A percentile compares a stretch with the other conserved stretches of the same genome.
phyloP scores from a whole-genome alignment of 1,140 invertebrate species.

The Aphidius gifuensis region DNA sequence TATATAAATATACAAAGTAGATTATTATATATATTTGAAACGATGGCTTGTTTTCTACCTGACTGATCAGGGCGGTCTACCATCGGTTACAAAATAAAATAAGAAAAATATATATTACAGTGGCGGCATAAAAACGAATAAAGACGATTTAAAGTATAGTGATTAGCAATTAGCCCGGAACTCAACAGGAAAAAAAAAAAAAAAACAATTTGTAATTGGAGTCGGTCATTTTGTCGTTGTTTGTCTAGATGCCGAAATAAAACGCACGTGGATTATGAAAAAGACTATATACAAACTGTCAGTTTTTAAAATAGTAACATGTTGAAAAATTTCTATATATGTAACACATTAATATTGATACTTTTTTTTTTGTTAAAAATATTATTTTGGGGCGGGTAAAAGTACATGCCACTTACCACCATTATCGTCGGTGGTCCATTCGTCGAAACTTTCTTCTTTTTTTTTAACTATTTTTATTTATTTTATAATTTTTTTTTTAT shows the following conservation, averaged over 20 bases:
- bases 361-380: too few species aligned
- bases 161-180: constrained; percentile 42
- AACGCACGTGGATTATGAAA: neutral
- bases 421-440: constrained; percentile 18
- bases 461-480: neutral
- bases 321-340: too few species aligned
- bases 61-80: constrained; percentile 19
- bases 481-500: constrained; percentile 1
- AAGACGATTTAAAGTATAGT: constrained; percentile 14
- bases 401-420: neutral
- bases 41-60: constrained; percentile 19
- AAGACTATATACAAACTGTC: too few species aligned
- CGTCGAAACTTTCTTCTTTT: constrained; percentile 13
- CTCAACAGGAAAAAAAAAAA: constrained; percentile 16
- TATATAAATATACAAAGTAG: too few species aligned
- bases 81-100: constrained; percentile 5
- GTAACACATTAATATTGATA: too few species aligned
- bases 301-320: too few species aligned
- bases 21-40: too few species aligned
- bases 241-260: constrained; percentile 10
- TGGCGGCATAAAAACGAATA: constrained; percentile 12
- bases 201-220: too few species aligned
- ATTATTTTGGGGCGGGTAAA: neutral
- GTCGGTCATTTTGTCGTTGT: constrained; percentile 14
- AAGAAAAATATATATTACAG: neutral